Percentiles rank a stretch among this genome's conserved stretches.
Evolutionary conservation across 2,888 invertebrate genomes (phyloP).

Genomic region (Cremastinae sp.): DNA sequence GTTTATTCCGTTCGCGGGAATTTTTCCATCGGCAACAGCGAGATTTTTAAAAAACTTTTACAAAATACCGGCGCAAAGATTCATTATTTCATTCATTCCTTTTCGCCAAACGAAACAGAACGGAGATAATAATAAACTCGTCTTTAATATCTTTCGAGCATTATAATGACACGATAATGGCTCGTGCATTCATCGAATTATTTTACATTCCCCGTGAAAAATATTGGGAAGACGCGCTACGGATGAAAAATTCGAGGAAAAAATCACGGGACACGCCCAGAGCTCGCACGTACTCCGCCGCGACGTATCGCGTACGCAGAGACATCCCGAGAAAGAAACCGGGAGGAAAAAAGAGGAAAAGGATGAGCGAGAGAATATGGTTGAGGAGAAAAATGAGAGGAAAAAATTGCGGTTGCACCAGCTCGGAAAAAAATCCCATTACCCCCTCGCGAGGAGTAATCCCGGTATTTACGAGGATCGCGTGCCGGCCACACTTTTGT

Average conservation of each 20-base stretch:
- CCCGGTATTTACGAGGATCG: slow-evolving; percentile 63
- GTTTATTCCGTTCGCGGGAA: slow-evolving; percentile 34
- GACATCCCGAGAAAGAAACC: slow-evolving; percentile 24
- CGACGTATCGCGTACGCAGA: slow-evolving; percentile 28
- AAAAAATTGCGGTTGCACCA: slow-evolving; percentile 2
- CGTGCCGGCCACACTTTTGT: slow-evolving; percentile 66
- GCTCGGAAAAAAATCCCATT: slow-evolving; percentile 53
- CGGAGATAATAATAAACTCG: no score
- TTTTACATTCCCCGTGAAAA: slow-evolving; percentile 8
- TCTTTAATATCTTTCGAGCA: no score
- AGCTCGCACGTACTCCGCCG: slow-evolving; percentile 39
- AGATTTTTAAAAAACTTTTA: no score
- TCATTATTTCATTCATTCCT: no score
- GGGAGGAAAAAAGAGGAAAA: slow-evolving; percentile 18
- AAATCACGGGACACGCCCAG: slow-evolving; percentile 57
- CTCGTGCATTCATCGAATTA: slow-evolving; percentile 26
- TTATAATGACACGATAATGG: slow-evolving; percentile 4
- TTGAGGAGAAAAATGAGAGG: neutral
- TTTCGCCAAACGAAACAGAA: no score
- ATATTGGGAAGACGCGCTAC: slow-evolving; percentile 6
- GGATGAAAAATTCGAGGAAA: slow-evolving; percentile 45
- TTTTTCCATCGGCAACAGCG: slow-evolving; percentile 20
- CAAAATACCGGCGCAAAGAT: no score
- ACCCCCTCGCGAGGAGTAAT: slow-evolving; percentile 51
- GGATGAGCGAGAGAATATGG: neutral